Evolutionary conservation across 2,113 vertebrate genomes (phyloP).

Genomic region (Neotoma lepida): DNA sequence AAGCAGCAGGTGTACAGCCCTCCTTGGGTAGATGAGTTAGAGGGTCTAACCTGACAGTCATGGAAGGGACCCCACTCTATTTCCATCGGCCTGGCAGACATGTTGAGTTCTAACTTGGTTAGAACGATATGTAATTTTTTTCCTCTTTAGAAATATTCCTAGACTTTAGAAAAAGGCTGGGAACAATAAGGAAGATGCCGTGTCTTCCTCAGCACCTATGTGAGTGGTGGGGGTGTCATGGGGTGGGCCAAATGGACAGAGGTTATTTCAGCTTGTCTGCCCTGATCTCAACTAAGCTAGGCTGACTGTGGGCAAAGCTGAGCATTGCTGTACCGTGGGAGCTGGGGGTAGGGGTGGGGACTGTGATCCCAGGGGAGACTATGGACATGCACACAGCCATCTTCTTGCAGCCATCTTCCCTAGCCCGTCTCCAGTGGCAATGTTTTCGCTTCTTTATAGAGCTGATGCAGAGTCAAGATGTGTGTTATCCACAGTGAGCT

Average conservation of each 20-base stretch:
- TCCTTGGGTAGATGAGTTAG: not conserved
- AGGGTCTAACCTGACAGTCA: not conserved
- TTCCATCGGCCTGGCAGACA: not conserved
- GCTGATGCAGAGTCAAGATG: not conserved
- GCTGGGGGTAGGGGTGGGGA: not conserved
- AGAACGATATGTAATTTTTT: not conserved
- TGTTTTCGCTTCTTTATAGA: not conserved
- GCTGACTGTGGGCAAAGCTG: not conserved
- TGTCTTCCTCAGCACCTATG: not conserved
- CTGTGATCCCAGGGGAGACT: not conserved
- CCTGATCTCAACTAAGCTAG: not conserved
- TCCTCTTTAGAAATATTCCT: slow-evolving; percentile 8
- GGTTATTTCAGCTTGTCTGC: not conserved
- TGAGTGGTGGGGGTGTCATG: not conserved
- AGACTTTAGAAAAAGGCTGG: not conserved
- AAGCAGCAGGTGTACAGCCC: not conserved
- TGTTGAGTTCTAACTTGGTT: not conserved
- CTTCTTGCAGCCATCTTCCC: not conserved
- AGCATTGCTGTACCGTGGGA: fast-evolving
- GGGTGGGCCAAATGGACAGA: too few species aligned
- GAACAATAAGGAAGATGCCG: not conserved
- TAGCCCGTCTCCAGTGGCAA: not conserved
- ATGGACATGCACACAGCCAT: not conserved
- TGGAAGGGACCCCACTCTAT: not conserved
- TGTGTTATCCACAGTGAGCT: fast-evolving